Evolutionary conservation across 2,888 invertebrate species (phyloP).

Genomic region (Euzetes globulus): DNA sequence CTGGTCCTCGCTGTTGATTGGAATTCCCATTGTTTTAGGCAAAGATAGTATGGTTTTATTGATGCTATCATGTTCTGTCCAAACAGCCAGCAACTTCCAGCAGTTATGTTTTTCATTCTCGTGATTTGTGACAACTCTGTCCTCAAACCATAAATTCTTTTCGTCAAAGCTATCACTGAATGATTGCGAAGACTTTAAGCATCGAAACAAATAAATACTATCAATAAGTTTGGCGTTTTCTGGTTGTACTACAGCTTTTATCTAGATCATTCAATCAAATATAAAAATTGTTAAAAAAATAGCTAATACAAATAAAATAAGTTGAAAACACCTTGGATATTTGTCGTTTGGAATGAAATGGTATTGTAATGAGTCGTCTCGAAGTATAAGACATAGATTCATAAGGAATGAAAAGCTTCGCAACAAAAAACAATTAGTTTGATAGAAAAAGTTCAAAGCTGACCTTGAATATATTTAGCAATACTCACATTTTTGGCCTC

Average conservation of each 20-base stretch:
- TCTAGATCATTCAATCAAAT: background rate
- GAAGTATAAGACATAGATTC: background rate
- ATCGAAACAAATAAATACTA: slow-evolving; percentile 4
- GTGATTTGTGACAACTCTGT: background rate
- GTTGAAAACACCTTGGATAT: background rate
- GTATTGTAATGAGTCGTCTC: background rate
- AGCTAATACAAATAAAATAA: background rate
- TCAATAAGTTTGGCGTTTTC: slow-evolving; percentile 5
- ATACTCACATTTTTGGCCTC: background rate
- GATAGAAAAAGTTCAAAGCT: background rate
- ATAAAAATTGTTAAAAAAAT: too few relatives aligned
- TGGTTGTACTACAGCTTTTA: background rate
- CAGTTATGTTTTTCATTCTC: background rate
- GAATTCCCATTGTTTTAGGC: slow-evolving; percentile 12
- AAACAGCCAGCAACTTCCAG: background rate
- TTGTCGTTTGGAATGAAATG: background rate
- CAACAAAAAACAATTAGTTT: background rate
- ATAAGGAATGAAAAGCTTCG: background rate
- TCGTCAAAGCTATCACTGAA: background rate
- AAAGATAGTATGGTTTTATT: slow-evolving; percentile 12
- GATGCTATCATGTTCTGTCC: background rate
- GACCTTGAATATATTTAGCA: background rate
- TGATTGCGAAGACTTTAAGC: background rate
- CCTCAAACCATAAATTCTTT: background rate
- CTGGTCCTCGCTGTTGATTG: background rate